Conservation (phyloP, 2,888 invertebrate genomes). For the Gisinianus flammeolus region DNA sequence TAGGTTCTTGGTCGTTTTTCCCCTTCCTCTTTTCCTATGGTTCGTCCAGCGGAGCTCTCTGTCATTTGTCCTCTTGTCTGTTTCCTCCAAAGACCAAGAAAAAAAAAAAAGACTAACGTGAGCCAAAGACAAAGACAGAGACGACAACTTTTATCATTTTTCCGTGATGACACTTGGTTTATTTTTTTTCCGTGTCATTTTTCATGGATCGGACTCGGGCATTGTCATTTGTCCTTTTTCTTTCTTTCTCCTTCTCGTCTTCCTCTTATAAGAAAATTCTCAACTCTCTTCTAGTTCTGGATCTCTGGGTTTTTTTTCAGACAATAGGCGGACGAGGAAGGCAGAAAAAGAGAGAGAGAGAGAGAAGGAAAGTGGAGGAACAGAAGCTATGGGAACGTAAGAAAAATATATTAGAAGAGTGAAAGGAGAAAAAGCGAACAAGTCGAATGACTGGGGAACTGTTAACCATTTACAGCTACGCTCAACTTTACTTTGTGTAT, state of each 20-base stretch:
- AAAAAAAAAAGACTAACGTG: no score
- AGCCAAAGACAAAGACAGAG: constrained; percentile 1
- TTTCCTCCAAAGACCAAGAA: constrained; percentile 1
- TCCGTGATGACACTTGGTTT: constrained; percentile 9
- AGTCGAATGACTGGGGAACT: constrained; percentile 27
- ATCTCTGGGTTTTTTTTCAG: not conserved
- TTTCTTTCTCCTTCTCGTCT: not conserved
- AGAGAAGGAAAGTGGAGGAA: no score
- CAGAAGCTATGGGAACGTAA: not conserved
- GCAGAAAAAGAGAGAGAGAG: no score
- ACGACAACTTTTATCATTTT: constrained; percentile 25
- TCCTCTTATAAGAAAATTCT: not conserved
- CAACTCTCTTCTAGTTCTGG: not conserved
- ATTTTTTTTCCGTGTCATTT: constrained; percentile 14
- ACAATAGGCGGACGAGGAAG: not conserved
- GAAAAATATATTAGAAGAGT: not conserved
- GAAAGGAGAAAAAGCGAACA: constrained; percentile 30
- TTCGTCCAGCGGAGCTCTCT: not conserved
- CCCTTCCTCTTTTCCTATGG: no score
- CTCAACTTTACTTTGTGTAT: constrained; percentile 31
- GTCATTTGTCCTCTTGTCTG: constrained; percentile 11
- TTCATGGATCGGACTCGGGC: constrained; percentile 6
- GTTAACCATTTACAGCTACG: constrained; percentile 29
- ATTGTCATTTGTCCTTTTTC: not conserved
- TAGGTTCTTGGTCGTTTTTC: not conserved